Evolutionary conservation across 2,797 vertebrate species (phyloP).

Genomic region (Valencia hispanica): DNA sequence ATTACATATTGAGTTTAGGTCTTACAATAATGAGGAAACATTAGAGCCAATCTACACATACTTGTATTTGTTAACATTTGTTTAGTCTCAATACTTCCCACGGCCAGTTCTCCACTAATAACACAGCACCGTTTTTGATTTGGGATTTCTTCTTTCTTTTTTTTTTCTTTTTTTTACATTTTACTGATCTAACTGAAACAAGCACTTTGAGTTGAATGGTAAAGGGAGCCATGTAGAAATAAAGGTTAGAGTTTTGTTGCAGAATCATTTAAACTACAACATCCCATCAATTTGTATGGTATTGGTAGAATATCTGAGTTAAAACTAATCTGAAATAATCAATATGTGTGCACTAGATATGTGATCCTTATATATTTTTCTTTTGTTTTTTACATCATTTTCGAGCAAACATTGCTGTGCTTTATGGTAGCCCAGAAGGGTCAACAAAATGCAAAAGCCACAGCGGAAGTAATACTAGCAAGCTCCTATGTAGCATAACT

Average conservation of each 20-base stretch:
- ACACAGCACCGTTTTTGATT: background rate
- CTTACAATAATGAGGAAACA: background rate
- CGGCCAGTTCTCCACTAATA: background rate
- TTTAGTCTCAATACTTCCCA: background rate
- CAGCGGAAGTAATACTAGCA: background rate
- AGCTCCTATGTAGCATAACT: background rate
- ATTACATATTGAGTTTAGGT: constrained; percentile 21
- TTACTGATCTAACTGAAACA: background rate
- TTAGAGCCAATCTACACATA: constrained; percentile 9
- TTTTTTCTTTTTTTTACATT: background rate
- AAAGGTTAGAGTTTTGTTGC: background rate
- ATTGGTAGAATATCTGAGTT: too few species aligned
- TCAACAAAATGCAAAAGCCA: background rate
- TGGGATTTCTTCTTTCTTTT: background rate
- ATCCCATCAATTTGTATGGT: background rate
- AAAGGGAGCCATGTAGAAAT: background rate
- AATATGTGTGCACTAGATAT: background rate
- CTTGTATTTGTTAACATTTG: background rate
- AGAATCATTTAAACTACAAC: background rate
- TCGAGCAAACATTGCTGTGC: background rate
- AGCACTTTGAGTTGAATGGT: background rate
- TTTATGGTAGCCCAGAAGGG: background rate
- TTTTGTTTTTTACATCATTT: background rate
- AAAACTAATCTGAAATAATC: too few species aligned
- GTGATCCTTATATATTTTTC: background rate